phyloP scores from a whole-genome alignment of 1,140 invertebrate species.

The Drosophila cardini region DNA sequence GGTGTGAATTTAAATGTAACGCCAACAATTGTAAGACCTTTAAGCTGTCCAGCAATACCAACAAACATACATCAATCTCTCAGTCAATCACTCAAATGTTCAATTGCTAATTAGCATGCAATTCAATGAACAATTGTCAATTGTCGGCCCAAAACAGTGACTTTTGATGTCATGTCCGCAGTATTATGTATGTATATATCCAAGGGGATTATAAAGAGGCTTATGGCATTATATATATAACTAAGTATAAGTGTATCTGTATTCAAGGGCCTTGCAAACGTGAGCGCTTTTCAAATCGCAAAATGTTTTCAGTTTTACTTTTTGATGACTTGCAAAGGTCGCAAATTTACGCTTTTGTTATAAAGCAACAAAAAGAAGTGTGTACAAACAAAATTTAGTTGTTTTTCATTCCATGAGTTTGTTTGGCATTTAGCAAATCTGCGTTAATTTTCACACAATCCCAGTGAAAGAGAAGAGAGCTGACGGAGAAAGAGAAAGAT shows the following conservation, averaged over 20 bases:
- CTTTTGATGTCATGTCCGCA: constrained; percentile 70
- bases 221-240: constrained; percentile 4
- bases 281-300: constrained; percentile 53
- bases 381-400: constrained; percentile 5
- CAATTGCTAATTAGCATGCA: constrained; percentile 75
- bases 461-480: constrained; percentile 33
- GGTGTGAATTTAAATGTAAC: constrained; percentile 62
- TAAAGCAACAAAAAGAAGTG: constrained; percentile 15
- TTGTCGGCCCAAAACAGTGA: constrained; percentile 50
- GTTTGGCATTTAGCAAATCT: constrained; percentile 44
- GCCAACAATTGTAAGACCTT: constrained; percentile 52
- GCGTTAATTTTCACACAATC: constrained; percentile 55
- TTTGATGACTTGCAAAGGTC: constrained; percentile 62
- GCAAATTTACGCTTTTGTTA: constrained; percentile 42
- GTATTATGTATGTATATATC: constrained; percentile 33
- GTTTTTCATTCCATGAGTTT: constrained; percentile 28
- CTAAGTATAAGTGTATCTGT: neutral
- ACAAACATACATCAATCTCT: constrained; percentile 39
- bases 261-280: constrained; percentile 51
- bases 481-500: neutral
- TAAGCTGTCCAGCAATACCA: constrained; percentile 45
- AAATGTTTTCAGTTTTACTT: constrained; percentile 28
- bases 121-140: constrained; percentile 73
- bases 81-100: constrained; percentile 53
- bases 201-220: constrained; percentile 46